Conservation (phyloP, 2,113 vertebrate species). For the Nipponia nippon region DNA sequence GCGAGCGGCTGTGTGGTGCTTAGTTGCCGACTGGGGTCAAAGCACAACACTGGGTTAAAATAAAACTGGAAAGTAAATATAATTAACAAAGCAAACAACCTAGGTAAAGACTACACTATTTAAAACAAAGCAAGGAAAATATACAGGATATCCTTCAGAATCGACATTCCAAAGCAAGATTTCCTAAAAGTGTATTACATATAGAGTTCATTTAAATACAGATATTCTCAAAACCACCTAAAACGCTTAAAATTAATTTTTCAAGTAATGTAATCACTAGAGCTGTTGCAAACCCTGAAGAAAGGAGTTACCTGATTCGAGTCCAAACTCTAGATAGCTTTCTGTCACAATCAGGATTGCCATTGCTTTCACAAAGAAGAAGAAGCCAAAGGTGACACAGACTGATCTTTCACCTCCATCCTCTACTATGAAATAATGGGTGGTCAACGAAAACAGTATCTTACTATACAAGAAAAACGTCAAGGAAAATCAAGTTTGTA, state of each 20-base stretch:
- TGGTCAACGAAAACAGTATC: slow-evolving; percentile 88
- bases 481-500: slow-evolving; percentile 73
- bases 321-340: slow-evolving; percentile 91
- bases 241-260: not conserved
- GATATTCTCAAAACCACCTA: not conserved
- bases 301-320: slow-evolving; percentile 82
- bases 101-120: not conserved
- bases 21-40: no score
- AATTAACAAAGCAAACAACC: not conserved
- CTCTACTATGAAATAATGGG: slow-evolving; percentile 91
- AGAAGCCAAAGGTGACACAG: slow-evolving; percentile 90
- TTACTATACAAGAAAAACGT: slow-evolving; percentile 79
- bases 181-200: not conserved
- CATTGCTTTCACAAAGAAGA: slow-evolving; percentile 96
- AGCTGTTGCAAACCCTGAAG: not conserved
- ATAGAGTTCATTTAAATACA: not conserved
- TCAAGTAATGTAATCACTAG: not conserved
- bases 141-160: not conserved
- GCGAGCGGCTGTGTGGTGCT: no score
- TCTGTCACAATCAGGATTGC: slow-evolving; percentile 91
- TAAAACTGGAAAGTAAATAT: not conserved
- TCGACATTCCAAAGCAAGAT: not conserved
- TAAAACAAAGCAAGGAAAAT: not conserved
- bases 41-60: not conserved
- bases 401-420: slow-evolving; percentile 90